A percentile compares a stretch with the other conserved stretches of the same genome.
Conservation (phyloP, 2,888 invertebrate species). For the Acleris cristana region DNA sequence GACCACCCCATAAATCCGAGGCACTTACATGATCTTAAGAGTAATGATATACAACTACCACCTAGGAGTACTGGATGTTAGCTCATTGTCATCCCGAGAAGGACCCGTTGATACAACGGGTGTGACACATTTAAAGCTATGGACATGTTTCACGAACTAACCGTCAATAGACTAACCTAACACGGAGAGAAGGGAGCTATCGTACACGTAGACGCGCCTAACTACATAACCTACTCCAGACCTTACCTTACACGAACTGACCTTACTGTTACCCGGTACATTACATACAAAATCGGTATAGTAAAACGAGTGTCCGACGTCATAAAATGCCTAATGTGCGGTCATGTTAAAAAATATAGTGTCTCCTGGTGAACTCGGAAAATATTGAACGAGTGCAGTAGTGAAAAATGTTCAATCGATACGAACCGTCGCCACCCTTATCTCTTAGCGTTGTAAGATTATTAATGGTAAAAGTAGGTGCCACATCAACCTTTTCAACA, state of each 20-base stretch:
- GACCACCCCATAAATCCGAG: conserved; percentile 78
- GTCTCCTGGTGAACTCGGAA: conserved; percentile 66
- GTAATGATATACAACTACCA: conserved; percentile 81
- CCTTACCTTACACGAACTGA: conserved; percentile 75
- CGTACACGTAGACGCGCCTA: conserved; percentile 76
- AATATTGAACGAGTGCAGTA: conserved; percentile 74
- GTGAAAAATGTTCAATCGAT: conserved; percentile 70
- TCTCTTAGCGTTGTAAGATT: conserved; percentile 52
- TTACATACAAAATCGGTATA: conserved; percentile 78
- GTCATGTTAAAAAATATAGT: conserved; percentile 73
- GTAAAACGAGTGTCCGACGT: conserved; percentile 74
- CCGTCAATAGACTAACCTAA: conserved; percentile 76
- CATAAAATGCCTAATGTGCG: conserved; percentile 74
- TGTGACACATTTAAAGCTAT: conserved; percentile 82
- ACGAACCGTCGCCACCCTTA: conserved; percentile 60
- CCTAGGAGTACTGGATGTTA: conserved; percentile 76
- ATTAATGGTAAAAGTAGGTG: conserved; percentile 59
- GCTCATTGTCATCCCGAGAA: conserved; percentile 71
- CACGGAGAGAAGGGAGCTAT: conserved; percentile 79
- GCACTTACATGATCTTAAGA: conserved; percentile 82
- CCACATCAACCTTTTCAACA: conserved; percentile 54
- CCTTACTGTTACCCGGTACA: conserved; percentile 68
- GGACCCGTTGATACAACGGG: conserved; percentile 82
- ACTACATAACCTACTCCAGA: conserved; percentile 72
- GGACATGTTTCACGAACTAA: conserved; percentile 81